phyloP scores from a whole-genome alignment of 2,797 vertebrate species.

The Mastacembelus armatus region DNA sequence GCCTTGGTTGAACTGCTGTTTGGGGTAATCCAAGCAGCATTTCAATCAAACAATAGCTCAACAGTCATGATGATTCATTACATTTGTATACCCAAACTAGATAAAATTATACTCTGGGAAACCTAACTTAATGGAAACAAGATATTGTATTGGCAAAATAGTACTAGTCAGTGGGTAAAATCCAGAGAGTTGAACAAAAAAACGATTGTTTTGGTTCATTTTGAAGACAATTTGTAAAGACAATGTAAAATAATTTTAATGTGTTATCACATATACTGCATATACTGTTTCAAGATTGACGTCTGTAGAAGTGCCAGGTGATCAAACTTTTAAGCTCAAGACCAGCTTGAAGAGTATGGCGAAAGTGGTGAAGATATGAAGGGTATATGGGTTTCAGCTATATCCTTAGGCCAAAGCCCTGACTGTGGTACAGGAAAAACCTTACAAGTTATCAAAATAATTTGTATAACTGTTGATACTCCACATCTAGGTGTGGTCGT shows the following conservation, averaged over 20 bases:
- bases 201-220: not conserved
- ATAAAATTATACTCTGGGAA: slow-evolving; percentile 40
- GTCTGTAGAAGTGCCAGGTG: too few species aligned
- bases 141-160: slow-evolving; percentile 25
- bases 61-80: slow-evolving; percentile 30
- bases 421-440: too few species aligned
- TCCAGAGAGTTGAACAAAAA: not conserved
- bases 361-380: too few species aligned
- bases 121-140: slow-evolving; percentile 36
- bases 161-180: not conserved
- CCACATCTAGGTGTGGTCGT: too few species aligned
- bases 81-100: slow-evolving; percentile 16
- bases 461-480: too few species aligned
- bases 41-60: slow-evolving; percentile 47
- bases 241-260: not conserved
- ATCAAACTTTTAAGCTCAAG: too few species aligned
- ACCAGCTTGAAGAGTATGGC: too few species aligned
- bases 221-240: slow-evolving; percentile 20
- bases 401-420: too few species aligned
- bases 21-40: slow-evolving; percentile 30
- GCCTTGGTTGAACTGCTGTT: slow-evolving; percentile 11
- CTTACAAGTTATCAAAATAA: too few species aligned
- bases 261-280: too few species aligned
- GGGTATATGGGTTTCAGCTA: too few species aligned
- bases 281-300: not conserved